Conservation (phyloP, 1,140 invertebrate genomes). For the Proctacanthus coquilletti region DNA sequence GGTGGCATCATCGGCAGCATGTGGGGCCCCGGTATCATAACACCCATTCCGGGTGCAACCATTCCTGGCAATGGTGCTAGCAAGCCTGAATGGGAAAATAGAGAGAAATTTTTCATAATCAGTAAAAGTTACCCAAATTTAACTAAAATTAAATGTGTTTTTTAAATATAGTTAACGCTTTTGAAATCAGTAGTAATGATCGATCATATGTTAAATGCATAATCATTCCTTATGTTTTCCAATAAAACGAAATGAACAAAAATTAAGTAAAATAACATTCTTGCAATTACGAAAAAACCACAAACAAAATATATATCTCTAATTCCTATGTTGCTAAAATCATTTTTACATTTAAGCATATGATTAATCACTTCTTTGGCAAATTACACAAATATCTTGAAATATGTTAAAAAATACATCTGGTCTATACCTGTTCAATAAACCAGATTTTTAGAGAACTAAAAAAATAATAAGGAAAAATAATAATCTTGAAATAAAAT, state of each 20-base stretch:
- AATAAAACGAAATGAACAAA: not conserved
- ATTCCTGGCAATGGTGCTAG: slow-evolving; percentile 24
- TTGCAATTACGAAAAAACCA: not conserved
- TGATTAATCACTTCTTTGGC: too few relatives aligned
- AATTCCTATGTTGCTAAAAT: too few relatives aligned
- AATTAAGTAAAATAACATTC: not conserved
- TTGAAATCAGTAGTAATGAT: too few relatives aligned
- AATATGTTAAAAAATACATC: not conserved
- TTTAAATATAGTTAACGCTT: too few relatives aligned
- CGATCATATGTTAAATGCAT: too few relatives aligned
- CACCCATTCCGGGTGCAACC: slow-evolving; percentile 45
- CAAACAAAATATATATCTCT: not conserved
- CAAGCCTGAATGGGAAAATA: slow-evolving; percentile 11
- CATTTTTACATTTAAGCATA: too few relatives aligned
- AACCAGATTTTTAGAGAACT: slow-evolving; percentile 1
- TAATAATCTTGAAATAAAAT: not conserved
- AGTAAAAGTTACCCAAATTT: not conserved
- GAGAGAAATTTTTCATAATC: not conserved
- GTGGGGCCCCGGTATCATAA: slow-evolving; percentile 49
- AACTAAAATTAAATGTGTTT: not conserved
- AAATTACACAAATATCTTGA: not conserved
- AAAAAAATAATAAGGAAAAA: not conserved
- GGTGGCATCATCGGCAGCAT: slow-evolving; percentile 55
- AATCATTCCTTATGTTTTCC: too few relatives aligned
- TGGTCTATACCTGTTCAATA: slow-evolving; percentile 7